Conservation (phyloP, 2,113 vertebrate genomes). For the Etheostoma spectabile region DNA sequence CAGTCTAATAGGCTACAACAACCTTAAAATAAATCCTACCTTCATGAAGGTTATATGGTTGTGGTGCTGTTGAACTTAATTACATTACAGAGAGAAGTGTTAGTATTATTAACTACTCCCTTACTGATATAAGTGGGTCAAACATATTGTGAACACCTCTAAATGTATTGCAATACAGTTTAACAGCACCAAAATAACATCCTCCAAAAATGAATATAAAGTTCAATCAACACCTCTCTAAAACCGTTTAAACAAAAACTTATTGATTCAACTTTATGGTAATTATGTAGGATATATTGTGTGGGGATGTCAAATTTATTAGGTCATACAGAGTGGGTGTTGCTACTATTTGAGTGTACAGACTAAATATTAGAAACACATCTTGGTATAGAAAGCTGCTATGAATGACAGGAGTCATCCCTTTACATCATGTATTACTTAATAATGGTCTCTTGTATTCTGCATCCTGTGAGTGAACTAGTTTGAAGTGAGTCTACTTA, state of each 20-base stretch:
- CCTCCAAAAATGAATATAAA: background rate
- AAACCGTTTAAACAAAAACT: background rate
- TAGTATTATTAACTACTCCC: background rate
- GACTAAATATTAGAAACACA: constrained; percentile 1
- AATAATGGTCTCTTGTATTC: background rate
- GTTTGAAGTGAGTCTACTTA: background rate
- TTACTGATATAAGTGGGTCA: background rate
- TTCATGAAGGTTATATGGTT: background rate
- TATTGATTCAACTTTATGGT: background rate
- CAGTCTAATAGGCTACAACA: background rate
- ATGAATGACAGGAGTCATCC: background rate
- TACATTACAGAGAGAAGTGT: background rate
- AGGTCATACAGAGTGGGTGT: background rate
- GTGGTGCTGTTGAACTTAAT: background rate
- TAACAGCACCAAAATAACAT: background rate
- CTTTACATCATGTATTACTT: background rate
- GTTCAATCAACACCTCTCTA: background rate
- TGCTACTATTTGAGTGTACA: background rate
- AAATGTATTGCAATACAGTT: background rate
- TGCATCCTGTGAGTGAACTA: background rate
- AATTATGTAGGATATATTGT: background rate
- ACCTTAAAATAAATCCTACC: background rate
- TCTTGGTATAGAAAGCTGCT: background rate
- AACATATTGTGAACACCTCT: background rate
- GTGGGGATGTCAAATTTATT: background rate